Evolutionary conservation across 1,140 invertebrate species (phyloP).

Genomic region (Sminthurinus signatus): DNA sequence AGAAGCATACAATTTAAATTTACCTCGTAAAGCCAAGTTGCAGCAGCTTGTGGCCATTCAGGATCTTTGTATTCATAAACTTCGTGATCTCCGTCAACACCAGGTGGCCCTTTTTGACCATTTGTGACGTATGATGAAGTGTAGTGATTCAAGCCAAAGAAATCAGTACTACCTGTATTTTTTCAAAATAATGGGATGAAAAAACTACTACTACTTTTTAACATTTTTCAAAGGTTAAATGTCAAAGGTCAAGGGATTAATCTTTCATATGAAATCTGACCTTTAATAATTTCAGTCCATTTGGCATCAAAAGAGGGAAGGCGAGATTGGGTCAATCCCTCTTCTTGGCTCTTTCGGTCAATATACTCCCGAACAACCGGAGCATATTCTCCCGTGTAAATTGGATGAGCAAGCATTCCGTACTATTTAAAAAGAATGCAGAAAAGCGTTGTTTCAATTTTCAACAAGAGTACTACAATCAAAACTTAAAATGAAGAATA

Average conservation of each 20-base stretch:
- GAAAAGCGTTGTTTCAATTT: too few relatives aligned
- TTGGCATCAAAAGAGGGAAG: slow-evolving; percentile 48
- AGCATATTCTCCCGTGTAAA: slow-evolving; percentile 59
- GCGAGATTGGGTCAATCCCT: slow-evolving; percentile 50
- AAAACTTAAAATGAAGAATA: too few relatives aligned
- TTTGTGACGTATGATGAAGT: background rate
- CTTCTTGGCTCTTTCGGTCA: slow-evolving; percentile 50
- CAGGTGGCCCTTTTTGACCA: background rate
- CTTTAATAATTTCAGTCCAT: slow-evolving; percentile 15
- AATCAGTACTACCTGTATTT: slow-evolving; percentile 47
- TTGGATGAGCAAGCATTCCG: slow-evolving; percentile 59
- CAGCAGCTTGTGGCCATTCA: background rate
- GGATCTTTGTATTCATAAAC: background rate
- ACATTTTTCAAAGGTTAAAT: background rate
- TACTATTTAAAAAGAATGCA: too few relatives aligned
- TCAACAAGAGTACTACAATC: too few relatives aligned
- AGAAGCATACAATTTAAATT: too few relatives aligned
- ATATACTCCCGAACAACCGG: slow-evolving; percentile 53
- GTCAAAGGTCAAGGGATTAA: background rate
- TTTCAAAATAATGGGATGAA: slow-evolving; percentile 43
- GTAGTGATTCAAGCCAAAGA: slow-evolving; percentile 19
- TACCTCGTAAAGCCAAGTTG: background rate
- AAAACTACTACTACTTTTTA: slow-evolving; percentile 40
- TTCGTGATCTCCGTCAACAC: background rate
- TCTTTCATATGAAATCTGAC: background rate